These are phyloP conservation scores for Botia almorhae DNA, from an alignment of 2,797 vertebrate species.

Conservation along the genomic window DNA sequence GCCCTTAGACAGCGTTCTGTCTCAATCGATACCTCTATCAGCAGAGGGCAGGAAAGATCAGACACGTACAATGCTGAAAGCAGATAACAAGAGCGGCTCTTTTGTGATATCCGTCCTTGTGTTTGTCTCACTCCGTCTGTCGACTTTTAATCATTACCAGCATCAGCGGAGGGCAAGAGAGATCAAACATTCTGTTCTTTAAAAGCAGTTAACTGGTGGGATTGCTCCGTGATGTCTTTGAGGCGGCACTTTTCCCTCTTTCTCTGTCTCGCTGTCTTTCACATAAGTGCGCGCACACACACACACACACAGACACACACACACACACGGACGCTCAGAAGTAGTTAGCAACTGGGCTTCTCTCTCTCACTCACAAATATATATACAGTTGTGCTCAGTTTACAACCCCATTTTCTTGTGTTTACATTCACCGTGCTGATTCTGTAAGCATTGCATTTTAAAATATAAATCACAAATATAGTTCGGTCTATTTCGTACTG, in stretches of 20 bases:
- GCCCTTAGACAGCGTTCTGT: conserved; percentile 7
- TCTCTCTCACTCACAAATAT: neutral
- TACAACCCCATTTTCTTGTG: no score
- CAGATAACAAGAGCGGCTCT: conserved; percentile 31
- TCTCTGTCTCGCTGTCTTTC: neutral
- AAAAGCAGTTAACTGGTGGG: conserved; percentile 41
- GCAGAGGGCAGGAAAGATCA: conserved; percentile 36
- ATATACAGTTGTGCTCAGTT: neutral
- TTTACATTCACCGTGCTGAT: no score
- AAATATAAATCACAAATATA: no score
- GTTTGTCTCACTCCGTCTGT: conserved; percentile 16
- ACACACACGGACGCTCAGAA: neutral
- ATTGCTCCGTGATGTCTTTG: conserved; percentile 21
- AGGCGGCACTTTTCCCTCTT: neutral
- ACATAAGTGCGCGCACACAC: conserved; percentile 6
- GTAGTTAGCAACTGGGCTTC: conserved; percentile 33
- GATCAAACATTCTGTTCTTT: conserved; percentile 37
- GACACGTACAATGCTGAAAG: conserved; percentile 29
- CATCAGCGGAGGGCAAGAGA: conserved; percentile 24
- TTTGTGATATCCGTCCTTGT: conserved; percentile 22
- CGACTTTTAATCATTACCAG: conserved; percentile 51
- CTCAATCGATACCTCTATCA: conserved; percentile 40
- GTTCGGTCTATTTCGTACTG: no score
- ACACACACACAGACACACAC: conserved; percentile 3
- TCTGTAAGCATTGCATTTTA: no score